Percentiles rank a stretch among this genome's conserved stretches.
Evolutionary conservation across 2,888 invertebrate genomes (phyloP).

Genomic region (Cephus pygmeus): DNA sequence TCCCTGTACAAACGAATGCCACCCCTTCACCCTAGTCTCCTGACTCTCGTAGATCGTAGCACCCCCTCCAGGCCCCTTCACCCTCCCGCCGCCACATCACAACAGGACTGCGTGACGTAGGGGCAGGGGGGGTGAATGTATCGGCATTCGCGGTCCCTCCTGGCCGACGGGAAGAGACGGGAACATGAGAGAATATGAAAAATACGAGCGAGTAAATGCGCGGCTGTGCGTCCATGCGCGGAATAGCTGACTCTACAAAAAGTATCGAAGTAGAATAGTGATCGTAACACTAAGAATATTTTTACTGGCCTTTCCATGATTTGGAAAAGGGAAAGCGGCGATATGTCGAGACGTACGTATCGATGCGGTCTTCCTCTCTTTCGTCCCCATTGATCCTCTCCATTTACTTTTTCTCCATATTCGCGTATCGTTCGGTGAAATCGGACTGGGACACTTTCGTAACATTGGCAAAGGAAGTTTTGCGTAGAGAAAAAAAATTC

Average conservation of each 20-base stretch:
- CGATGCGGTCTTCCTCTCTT: too few species aligned
- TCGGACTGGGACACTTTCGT: too few species aligned
- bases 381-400: too few species aligned
- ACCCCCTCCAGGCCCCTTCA: neutral
- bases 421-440: too few species aligned
- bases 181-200: neutral
- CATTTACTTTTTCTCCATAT: too few species aligned
- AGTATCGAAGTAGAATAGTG: constrained; percentile 3
- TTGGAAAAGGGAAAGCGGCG: too few species aligned
- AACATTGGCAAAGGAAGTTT: too few species aligned
- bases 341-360: too few species aligned
- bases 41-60: too few species aligned
- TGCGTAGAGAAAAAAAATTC: too few species aligned
- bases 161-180: neutral
- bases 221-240: constrained; percentile 5
- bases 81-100: neutral
- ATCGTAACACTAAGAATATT: constrained; percentile 20
- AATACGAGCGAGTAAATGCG: neutral
- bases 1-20: constrained; percentile 1
- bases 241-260: constrained; percentile 8
- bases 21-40: too few species aligned
- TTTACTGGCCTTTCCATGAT: neutral
- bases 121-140: neutral
- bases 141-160: neutral
- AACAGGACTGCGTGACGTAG: neutral